Conservation (phyloP, 2,888 invertebrate species). For the Scaptodrosophila latifasciaeformis region DNA sequence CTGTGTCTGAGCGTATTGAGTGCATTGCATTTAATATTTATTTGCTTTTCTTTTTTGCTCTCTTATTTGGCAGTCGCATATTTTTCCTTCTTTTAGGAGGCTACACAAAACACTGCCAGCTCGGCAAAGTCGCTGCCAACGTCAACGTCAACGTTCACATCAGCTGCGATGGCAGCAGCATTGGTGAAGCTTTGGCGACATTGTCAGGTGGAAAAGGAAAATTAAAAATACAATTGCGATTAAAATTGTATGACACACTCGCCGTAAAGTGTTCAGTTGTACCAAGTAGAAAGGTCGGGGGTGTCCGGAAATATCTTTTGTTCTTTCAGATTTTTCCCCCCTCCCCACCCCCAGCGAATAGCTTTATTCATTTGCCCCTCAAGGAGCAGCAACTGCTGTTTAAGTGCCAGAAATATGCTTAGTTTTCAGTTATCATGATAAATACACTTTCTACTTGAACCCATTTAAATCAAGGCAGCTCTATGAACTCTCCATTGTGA, state of each 20-base stretch:
- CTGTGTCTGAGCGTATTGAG: slow-evolving; percentile 41
- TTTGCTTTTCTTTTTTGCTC: slow-evolving; percentile 49
- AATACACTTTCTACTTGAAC: too few species aligned
- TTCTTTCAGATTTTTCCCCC: too few species aligned
- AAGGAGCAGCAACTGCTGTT: too few species aligned
- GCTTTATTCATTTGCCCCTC: too few species aligned
- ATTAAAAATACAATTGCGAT: slow-evolving; percentile 67
- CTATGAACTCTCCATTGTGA: too few species aligned
- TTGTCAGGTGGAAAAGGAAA: slow-evolving; percentile 61
- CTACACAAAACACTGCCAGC: not conserved
- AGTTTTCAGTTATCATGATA: too few species aligned
- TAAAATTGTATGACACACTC: slow-evolving; percentile 65
- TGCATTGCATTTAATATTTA: slow-evolving; percentile 69
- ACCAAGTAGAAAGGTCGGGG: not conserved
- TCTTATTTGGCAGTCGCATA: slow-evolving; percentile 25
- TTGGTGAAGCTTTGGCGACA: too few species aligned
- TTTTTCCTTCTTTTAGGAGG: slow-evolving; percentile 34
- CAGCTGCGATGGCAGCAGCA: slow-evolving; percentile 4
- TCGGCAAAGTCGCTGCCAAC: not conserved
- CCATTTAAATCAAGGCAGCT: too few species aligned
- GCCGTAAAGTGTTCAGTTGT: slow-evolving; percentile 27
- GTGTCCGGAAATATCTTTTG: too few species aligned
- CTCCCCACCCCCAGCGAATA: too few species aligned
- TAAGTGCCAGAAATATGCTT: too few species aligned
- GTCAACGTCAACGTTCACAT: not conserved